Conservation (phyloP, 1,140 invertebrate genomes). For the Druon quercuslanigerum region DNA sequence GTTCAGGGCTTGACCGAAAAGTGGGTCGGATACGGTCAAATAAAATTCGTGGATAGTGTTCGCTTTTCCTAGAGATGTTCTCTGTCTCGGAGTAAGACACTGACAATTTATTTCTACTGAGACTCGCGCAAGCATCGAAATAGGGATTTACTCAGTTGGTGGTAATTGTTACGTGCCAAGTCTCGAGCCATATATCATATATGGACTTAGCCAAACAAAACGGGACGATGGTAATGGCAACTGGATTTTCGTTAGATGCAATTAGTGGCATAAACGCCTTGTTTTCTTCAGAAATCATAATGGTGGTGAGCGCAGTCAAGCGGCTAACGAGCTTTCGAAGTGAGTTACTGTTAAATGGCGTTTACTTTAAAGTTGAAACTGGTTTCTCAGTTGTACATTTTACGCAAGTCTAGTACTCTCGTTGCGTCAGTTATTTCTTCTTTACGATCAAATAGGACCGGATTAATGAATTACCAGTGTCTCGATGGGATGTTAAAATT, state of each 20-base stretch:
- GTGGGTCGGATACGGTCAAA: background rate
- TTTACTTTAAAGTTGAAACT: slow-evolving; percentile 14
- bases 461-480: slow-evolving; percentile 10
- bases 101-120: slow-evolving; percentile 11
- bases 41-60: background rate
- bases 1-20: slow-evolving; percentile 3
- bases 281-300: slow-evolving; percentile 31
- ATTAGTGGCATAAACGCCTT: slow-evolving; percentile 24
- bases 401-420: slow-evolving; percentile 1
- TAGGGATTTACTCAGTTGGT: slow-evolving; percentile 17
- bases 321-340: slow-evolving; percentile 25
- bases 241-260: slow-evolving; percentile 29
- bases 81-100: background rate
- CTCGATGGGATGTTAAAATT: background rate
- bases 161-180: slow-evolving; percentile 28
- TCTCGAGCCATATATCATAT: slow-evolving; percentile 16
- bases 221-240: slow-evolving; percentile 3
- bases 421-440: slow-evolving; percentile 19
- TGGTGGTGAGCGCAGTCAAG: background rate
- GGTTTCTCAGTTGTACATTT: slow-evolving; percentile 23
- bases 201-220: slow-evolving; percentile 10
- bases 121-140: background rate
- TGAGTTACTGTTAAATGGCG: slow-evolving; percentile 24
- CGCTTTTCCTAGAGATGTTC: background rate
- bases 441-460: slow-evolving; percentile 5